Evolutionary conservation across 2,797 vertebrate genomes (phyloP).

Genomic region (Hipposideros larvatus): DNA sequence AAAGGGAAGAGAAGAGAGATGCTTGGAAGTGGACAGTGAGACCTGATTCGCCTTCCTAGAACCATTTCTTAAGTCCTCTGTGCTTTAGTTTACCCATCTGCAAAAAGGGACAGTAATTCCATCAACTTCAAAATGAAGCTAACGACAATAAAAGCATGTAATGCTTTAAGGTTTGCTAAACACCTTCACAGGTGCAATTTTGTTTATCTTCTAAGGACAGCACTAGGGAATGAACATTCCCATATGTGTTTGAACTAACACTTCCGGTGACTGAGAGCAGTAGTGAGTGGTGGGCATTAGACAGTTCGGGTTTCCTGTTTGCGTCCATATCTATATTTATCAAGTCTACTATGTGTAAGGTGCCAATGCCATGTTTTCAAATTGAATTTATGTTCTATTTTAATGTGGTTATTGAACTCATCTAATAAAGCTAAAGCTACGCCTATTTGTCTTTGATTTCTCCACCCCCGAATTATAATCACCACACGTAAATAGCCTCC

Average conservation of each 20-base stretch:
- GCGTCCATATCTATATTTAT: not conserved
- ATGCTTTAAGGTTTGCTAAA: not conserved
- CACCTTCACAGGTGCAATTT: not conserved
- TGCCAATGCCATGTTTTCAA: not conserved
- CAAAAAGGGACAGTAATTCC: not conserved
- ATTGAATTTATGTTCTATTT: not conserved
- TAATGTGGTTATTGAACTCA: not conserved
- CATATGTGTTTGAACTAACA: not conserved
- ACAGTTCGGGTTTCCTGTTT: not conserved
- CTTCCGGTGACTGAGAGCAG: not conserved
- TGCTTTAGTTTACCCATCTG: not conserved
- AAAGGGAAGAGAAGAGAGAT: not conserved
- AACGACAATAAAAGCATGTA: not conserved
- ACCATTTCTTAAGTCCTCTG: not conserved
- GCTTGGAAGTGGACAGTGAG: not conserved
- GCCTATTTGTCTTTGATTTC: constrained; percentile 8
- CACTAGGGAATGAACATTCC: not conserved
- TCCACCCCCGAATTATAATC: not conserved
- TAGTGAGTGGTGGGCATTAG: not conserved
- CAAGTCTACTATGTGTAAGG: not conserved
- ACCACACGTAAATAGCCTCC: not conserved
- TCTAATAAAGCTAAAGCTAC: not conserved
- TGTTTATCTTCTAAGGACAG: not conserved
- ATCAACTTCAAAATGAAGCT: constrained; percentile 13
- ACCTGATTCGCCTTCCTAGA: not conserved